A percentile compares a stretch with the other conserved stretches of the same genome.
These are phyloP conservation scores for Aurelia aurita DNA, from an alignment of 30 jellyfish, hydroid and myxozoan species.

Conservation along the genomic window DNA sequence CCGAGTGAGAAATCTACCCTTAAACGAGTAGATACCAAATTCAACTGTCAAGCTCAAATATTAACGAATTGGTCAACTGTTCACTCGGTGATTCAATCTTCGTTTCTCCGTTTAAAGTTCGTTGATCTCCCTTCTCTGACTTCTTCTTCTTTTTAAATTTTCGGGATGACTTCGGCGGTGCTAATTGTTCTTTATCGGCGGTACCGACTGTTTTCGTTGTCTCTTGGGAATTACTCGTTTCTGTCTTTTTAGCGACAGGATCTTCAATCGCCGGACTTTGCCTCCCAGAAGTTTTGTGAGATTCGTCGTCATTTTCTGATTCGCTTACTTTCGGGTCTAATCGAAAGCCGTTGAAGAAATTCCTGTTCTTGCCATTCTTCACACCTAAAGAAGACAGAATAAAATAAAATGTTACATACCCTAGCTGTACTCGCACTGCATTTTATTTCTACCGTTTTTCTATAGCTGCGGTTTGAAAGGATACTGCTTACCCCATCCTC, in stretches of 20 bases:
- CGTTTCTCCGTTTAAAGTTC: background rate
- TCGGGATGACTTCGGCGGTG: conserved; percentile 7
- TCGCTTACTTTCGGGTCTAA: conserved; percentile 6
- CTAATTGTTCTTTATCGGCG: too few species aligned
- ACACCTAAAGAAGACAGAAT: conserved; percentile 1
- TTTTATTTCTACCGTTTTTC: too few species aligned
- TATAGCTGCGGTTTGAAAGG: too few species aligned
- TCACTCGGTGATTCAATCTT: conserved; percentile 8
- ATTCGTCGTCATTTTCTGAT: conserved; percentile 9
- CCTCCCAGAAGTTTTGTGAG: background rate
- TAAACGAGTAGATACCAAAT: background rate
- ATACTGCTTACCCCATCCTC: too few species aligned
- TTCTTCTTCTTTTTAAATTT: conserved; percentile 43
- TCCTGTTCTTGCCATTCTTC: conserved; percentile 40
- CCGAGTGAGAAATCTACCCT: background rate
- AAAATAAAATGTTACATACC: background rate
- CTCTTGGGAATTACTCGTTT: too few species aligned
- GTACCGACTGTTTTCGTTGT: too few species aligned
- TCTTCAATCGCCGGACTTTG: too few species aligned
- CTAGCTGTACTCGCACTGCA: too few species aligned
- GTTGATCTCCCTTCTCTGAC: conserved; percentile 7
- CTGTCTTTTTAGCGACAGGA: too few species aligned
- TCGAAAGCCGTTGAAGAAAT: conserved; percentile 45
- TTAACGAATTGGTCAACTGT: conserved; percentile 40
- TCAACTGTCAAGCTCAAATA: conserved; percentile 53